Conservation (phyloP, 2,888 invertebrate genomes). For the Linnaemya tessellans region DNA sequence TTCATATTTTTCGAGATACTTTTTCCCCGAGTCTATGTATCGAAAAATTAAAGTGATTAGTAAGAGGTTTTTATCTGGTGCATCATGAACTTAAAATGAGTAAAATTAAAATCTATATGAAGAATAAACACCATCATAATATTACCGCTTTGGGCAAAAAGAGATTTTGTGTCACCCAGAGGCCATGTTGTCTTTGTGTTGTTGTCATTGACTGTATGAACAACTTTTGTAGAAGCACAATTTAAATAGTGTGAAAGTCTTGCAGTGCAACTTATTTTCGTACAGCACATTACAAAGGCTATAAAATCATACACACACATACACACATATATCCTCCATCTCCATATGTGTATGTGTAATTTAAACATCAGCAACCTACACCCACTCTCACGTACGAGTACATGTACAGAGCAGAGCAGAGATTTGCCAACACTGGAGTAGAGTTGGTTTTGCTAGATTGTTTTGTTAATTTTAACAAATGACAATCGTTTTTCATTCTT, state of each 20-base stretch:
- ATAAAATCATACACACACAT: not conserved
- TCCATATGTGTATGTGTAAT: not conserved
- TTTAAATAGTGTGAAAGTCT: not conserved
- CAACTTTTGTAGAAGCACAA: not conserved
- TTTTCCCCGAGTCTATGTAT: too few relatives aligned
- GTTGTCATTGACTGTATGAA: not conserved
- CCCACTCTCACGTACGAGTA: slow-evolving; percentile 11
- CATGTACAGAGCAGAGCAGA: not conserved
- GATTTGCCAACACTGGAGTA: slow-evolving; percentile 1
- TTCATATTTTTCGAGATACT: too few relatives aligned
- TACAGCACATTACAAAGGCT: not conserved
- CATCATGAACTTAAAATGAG: too few relatives aligned
- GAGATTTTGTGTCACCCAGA: too few relatives aligned
- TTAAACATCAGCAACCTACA: not conserved
- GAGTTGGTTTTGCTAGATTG: slow-evolving; percentile 15
- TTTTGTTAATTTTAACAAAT: slow-evolving; percentile 60
- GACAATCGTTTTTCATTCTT: slow-evolving; percentile 57
- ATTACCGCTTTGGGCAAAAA: too few relatives aligned
- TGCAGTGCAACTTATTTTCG: not conserved
- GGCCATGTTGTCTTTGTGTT: too few relatives aligned
- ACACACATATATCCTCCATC: not conserved
- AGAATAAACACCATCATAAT: too few relatives aligned
- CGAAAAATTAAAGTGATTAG: too few relatives aligned
- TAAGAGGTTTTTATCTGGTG: too few relatives aligned
- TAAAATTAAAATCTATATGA: too few relatives aligned